Percentiles rank a stretch among this genome's conserved stretches.
Evolutionary conservation across 2,888 invertebrate genomes (phyloP).

Genomic region (Ophonus ardosiacus): DNA sequence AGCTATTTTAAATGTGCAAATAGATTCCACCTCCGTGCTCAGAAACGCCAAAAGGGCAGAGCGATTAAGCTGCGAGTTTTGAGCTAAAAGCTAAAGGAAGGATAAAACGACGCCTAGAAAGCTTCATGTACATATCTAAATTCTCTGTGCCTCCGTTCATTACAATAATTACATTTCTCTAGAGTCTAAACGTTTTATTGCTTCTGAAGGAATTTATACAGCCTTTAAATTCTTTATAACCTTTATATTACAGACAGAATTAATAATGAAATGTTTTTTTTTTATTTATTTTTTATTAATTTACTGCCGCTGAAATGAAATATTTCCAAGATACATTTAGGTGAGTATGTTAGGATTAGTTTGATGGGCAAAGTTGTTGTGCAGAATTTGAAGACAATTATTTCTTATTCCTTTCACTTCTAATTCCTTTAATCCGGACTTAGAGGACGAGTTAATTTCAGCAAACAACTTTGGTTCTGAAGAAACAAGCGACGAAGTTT

Average conservation of each 20-base stretch:
- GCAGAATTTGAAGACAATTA: too few species aligned
- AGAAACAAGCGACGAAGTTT: too few species aligned
- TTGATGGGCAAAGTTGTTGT: too few species aligned
- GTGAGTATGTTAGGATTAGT: too few species aligned
- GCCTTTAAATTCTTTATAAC: not conserved
- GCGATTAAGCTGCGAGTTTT: not conserved
- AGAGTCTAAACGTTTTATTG: not conserved
- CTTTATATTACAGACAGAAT: not conserved
- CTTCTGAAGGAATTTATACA: not conserved
- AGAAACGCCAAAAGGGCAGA: slow-evolving; percentile 1
- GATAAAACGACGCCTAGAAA: not conserved
- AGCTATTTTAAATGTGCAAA: slow-evolving; percentile 15
- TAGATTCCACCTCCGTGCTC: not conserved
- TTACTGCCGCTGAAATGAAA: too few species aligned
- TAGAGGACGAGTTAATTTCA: too few species aligned
- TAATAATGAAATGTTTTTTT: too few species aligned
- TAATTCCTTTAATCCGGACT: too few species aligned
- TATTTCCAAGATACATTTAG: too few species aligned
- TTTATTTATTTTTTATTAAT: too few species aligned
- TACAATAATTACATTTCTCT: slow-evolving; percentile 3
- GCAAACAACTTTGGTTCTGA: too few species aligned
- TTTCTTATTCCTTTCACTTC: too few species aligned
- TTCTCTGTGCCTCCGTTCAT: not conserved
- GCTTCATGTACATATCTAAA: not conserved
- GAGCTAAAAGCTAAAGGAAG: not conserved